Conservation (phyloP, 2,888 invertebrate species). For the Embidobia sp. region DNA sequence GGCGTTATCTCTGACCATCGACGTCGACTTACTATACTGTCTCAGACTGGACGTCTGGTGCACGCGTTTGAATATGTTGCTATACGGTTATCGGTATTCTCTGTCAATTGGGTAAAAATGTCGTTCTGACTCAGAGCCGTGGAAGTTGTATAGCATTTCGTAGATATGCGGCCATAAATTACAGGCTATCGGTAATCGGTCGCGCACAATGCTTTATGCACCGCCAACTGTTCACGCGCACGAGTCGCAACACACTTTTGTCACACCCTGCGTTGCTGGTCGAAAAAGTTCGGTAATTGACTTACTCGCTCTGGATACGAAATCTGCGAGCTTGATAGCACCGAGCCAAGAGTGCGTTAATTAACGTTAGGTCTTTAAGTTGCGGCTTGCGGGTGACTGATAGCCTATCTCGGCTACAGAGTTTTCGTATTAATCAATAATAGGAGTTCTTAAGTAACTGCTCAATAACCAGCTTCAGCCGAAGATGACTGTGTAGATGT, state of each 20-base stretch:
- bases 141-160: constrained; percentile 75
- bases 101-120: constrained; percentile 77
- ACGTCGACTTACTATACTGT: constrained; percentile 61
- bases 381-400: constrained; percentile 5
- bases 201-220: constrained; percentile 71
- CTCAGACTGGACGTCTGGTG: constrained; percentile 58
- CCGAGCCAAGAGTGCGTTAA: constrained; percentile 18
- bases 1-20: constrained; percentile 57
- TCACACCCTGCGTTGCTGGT: constrained; percentile 52
- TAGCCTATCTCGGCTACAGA: constrained; percentile 23
- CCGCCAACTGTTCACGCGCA: constrained; percentile 35
- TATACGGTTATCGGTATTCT: constrained; percentile 74
- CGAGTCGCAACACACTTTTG: constrained; percentile 60
- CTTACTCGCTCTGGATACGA: constrained; percentile 27
- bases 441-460: constrained; percentile 2
- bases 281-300: constrained; percentile 60
- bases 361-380: constrained; percentile 31
- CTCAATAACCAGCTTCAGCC: too few relatives aligned
- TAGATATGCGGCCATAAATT: constrained; percentile 77
- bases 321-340: constrained; percentile 25
- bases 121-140: constrained; percentile 76
- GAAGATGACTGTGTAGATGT: too few relatives aligned
- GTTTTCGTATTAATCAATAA: constrained; percentile 39
- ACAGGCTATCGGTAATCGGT: constrained; percentile 79
- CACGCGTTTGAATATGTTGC: constrained; percentile 40